phyloP scores from a whole-genome alignment of 2,797 vertebrate species.

The Anas flavirostris region DNA sequence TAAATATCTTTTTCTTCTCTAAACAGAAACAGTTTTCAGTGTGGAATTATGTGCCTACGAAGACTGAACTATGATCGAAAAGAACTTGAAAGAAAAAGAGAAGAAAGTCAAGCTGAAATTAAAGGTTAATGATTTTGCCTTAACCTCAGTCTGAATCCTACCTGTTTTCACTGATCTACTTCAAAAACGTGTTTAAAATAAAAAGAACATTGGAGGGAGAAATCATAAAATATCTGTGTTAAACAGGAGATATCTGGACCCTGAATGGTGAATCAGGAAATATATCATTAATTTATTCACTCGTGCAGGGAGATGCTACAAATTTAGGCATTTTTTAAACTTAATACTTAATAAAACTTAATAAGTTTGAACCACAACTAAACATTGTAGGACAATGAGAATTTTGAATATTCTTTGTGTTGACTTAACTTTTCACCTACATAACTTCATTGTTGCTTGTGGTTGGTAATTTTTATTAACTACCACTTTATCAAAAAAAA shows the following conservation, averaged over 20 bases:
- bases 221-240: not conserved
- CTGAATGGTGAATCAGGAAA: not conserved
- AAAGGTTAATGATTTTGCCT: slow-evolving; percentile 79
- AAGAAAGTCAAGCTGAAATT: slow-evolving; percentile 87
- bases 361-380: not conserved
- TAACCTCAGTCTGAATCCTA: not conserved
- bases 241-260: not conserved
- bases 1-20: not conserved
- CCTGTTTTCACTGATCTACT: not conserved
- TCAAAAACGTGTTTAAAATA: not conserved
- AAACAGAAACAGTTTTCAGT: slow-evolving; percentile 96
- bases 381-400: not conserved
- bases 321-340: not conserved
- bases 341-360: not conserved
- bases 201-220: not conserved
- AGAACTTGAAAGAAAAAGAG: slow-evolving; percentile 91
- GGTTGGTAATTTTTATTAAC: not conserved
- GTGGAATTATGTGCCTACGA: slow-evolving; percentile 95
- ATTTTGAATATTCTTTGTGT: not conserved
- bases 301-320: not conserved
- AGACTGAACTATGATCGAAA: slow-evolving; percentile 95
- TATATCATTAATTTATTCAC: not conserved
- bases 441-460: not conserved
- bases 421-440: not conserved
- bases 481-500: not conserved